A percentile compares a stretch with the other conserved stretches of the same genome.
phyloP scores from a whole-genome alignment of 2,888 invertebrate genomes.

The Eristalis intricaria region DNA sequence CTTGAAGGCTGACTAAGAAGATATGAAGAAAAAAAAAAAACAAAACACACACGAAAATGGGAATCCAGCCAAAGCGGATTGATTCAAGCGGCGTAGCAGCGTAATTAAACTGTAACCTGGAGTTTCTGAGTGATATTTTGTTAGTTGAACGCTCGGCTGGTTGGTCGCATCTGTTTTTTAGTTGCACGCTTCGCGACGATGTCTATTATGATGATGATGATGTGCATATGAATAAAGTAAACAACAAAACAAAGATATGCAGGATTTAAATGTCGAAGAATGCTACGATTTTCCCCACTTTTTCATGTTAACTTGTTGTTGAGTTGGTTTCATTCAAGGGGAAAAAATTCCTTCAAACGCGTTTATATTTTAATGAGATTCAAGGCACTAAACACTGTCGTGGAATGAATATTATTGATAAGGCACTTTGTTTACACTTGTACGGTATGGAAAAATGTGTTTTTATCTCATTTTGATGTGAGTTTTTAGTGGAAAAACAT shows the following conservation, averaged over 20 bases:
- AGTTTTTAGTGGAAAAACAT: constrained; percentile 5
- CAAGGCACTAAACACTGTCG: constrained; percentile 7
- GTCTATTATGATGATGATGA: constrained; percentile 5
- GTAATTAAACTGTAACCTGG: constrained; percentile 45
- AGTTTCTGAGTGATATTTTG: neutral
- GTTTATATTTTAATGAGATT: neutral
- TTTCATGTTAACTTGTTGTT: neutral
- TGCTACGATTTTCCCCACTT: neutral
- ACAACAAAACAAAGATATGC: constrained; percentile 43
- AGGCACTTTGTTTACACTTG: constrained; percentile 44
- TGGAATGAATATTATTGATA: neutral
- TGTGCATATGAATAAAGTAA: constrained; percentile 34
- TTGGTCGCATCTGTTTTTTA: constrained; percentile 4
- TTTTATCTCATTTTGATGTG: constrained; percentile 3
- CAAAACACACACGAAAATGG: constrained; percentile 28
- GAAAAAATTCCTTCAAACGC: neutral
- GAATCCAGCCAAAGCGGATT: constrained; percentile 36
- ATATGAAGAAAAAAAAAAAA: neutral
- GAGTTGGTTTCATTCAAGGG: neutral
- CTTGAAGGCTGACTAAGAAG: constrained; percentile 20
- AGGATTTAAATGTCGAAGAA: neutral
- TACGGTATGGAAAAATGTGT: neutral
- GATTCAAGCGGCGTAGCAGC: constrained; percentile 26
- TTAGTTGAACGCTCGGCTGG: constrained; percentile 15
- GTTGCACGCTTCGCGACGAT: constrained; percentile 7